phyloP scores from a whole-genome alignment of 1,140 invertebrate genomes.

The Microvelia longipes region DNA sequence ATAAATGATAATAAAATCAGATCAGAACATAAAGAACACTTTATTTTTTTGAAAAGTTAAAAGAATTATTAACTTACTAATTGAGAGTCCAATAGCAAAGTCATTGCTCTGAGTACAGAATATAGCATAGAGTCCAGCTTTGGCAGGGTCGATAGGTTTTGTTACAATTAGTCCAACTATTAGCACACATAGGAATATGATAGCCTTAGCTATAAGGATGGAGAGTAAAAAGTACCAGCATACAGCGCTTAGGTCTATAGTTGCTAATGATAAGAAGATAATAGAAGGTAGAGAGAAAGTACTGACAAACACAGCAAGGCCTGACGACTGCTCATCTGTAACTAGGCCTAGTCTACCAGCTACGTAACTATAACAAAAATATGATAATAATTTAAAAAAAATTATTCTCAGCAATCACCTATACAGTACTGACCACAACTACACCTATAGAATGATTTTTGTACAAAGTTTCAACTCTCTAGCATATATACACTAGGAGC shows the following conservation, averaged over 20 bases:
- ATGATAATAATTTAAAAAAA: slow-evolving; percentile 11
- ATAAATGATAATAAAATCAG: no score
- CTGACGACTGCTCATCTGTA: slow-evolving; percentile 69
- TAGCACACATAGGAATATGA: slow-evolving; percentile 70
- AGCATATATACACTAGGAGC: no score
- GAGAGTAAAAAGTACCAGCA: slow-evolving; percentile 82
- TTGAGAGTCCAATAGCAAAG: slow-evolving; percentile 92
- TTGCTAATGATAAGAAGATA: slow-evolving; percentile 79
- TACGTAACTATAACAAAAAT: slow-evolving; percentile 55
- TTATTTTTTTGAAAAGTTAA: no score
- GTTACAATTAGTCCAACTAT: slow-evolving; percentile 62
- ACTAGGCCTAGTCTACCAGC: slow-evolving; percentile 75
- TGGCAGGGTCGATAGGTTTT: slow-evolving; percentile 60
- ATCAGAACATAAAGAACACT: no score
- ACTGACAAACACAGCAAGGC: slow-evolving; percentile 81
- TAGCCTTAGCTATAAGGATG: slow-evolving; percentile 68
- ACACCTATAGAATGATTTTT: no score
- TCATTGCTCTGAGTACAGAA: slow-evolving; percentile 96
- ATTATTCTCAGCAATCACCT: no score
- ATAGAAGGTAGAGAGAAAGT: slow-evolving; percentile 82
- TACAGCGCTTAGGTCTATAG: slow-evolving; percentile 63
- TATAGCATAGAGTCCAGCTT: slow-evolving; percentile 81
- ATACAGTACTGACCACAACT: no score
- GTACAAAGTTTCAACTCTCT: no score
- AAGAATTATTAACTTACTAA: slow-evolving; percentile 70